Conservation (phyloP, 2,888 invertebrate species). For the Tribolium freemani region DNA sequence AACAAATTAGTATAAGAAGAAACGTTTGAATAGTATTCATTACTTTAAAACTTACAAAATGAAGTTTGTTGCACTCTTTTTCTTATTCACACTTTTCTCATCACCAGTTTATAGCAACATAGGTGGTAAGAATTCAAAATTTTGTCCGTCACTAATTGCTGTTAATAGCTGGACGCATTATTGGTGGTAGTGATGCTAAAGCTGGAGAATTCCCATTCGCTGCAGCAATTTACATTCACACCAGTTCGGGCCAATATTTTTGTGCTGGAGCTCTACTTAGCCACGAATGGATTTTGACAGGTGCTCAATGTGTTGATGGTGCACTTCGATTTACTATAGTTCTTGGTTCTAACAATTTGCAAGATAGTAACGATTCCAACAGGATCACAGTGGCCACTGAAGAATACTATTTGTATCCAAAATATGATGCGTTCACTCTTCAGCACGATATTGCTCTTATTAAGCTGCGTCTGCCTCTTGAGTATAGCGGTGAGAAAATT, state of each 20-base stretch:
- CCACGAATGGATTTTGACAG: neutral
- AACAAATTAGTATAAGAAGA: too few relatives aligned
- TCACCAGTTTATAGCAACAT: too few relatives aligned
- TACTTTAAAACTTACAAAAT: too few relatives aligned
- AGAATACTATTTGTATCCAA: conserved; percentile 5
- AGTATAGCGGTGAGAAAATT: neutral
- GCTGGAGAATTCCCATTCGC: conserved; percentile 24
- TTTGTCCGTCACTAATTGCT: too few relatives aligned
- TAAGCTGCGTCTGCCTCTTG: conserved; percentile 1
- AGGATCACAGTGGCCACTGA: neutral
- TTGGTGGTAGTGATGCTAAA: conserved; percentile 10
- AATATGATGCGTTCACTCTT: conserved; percentile 5
- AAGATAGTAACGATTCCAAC: neutral
- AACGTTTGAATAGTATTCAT: too few relatives aligned
- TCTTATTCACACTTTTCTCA: too few relatives aligned
- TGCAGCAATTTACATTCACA: conserved; percentile 6
- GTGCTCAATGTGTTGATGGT: conserved; percentile 11
- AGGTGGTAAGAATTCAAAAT: too few relatives aligned
- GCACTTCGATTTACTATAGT: neutral
- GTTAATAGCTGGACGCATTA: conserved; percentile 8
- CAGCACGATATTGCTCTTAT: conserved; percentile 15
- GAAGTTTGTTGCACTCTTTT: too few relatives aligned
- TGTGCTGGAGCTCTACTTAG: conserved; percentile 19
- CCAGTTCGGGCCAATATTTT: conserved; percentile 9
- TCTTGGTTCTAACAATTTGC: conserved; percentile 4